Conservation (phyloP, 2,113 vertebrate genomes). For the Harpagus bidentatus region DNA sequence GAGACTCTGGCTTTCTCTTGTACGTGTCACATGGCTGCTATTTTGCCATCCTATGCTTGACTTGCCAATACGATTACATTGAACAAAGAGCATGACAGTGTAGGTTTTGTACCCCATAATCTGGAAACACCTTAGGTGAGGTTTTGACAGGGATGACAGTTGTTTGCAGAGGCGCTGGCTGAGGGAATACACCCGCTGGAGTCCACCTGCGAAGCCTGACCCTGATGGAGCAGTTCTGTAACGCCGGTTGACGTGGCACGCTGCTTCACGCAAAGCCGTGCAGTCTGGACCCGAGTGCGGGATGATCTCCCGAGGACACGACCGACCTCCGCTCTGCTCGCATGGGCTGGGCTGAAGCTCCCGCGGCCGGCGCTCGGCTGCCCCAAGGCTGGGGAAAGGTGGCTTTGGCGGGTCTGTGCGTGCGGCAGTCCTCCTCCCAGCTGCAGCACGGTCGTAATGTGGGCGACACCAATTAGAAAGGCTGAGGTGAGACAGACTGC, state of each 20-base stretch:
- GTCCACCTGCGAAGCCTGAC: no score
- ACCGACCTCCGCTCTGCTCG: accelerated
- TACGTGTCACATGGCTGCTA: accelerated
- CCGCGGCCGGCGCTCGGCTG: accelerated
- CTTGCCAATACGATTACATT: accelerated
- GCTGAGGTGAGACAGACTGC: accelerated
- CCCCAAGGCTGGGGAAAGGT: background rate
- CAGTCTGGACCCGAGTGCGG: accelerated
- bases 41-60: background rate
- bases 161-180: background rate
- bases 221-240: accelerated
- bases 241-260: accelerated
- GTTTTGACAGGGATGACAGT: accelerated
- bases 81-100: accelerated
- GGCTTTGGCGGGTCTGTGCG: accelerated
- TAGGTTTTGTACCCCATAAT: accelerated
- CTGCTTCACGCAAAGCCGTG: background rate
- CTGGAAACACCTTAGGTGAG: accelerated
- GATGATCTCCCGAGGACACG: accelerated
- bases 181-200: accelerated
- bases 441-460: accelerated
- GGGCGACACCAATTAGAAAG: accelerated
- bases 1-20: no score
- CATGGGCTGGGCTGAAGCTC: background rate
- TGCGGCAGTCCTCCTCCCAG: no score